Conservation (phyloP, 2,113 vertebrate genomes). For the Corythornis madagascariensis region DNA sequence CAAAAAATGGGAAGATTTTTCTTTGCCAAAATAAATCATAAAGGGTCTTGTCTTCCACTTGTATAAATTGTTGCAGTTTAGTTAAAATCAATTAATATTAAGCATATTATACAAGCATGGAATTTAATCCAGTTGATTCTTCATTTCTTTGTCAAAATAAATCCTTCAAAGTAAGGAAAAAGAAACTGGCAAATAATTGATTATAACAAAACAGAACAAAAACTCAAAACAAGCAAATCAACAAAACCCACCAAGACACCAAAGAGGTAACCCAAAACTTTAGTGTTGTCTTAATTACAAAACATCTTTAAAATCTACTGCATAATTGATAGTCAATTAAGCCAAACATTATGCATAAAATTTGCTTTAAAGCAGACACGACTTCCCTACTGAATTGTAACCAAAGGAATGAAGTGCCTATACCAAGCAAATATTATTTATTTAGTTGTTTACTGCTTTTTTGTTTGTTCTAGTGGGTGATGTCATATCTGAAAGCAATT, state of each 20-base stretch:
- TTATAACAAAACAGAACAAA: background rate
- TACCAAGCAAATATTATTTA: background rate
- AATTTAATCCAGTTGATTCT: background rate
- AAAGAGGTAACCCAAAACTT: background rate
- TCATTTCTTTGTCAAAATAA: background rate
- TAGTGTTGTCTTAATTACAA: background rate
- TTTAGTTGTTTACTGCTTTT: no score
- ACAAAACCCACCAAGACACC: no score
- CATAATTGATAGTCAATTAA: background rate
- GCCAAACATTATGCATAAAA: background rate
- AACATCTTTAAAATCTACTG: background rate
- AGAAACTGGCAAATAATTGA: background rate
- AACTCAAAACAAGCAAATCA: background rate
- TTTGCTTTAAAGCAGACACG: background rate
- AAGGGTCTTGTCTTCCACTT: background rate
- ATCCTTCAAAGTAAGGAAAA: background rate
- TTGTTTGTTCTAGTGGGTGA: rapidly evolving
- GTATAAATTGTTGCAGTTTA: background rate
- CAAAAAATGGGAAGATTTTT: background rate
- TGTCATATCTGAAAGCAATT: background rate
- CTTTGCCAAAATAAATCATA: constrained; percentile 33
- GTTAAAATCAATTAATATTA: background rate
- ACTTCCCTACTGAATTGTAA: background rate
- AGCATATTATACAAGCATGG: background rate
- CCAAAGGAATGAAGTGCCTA: background rate